A percentile compares a stretch with the other conserved stretches of the same genome.
phyloP scores from a whole-genome alignment of 2,113 vertebrate species.

The Mesembrinibis cayennensis region DNA sequence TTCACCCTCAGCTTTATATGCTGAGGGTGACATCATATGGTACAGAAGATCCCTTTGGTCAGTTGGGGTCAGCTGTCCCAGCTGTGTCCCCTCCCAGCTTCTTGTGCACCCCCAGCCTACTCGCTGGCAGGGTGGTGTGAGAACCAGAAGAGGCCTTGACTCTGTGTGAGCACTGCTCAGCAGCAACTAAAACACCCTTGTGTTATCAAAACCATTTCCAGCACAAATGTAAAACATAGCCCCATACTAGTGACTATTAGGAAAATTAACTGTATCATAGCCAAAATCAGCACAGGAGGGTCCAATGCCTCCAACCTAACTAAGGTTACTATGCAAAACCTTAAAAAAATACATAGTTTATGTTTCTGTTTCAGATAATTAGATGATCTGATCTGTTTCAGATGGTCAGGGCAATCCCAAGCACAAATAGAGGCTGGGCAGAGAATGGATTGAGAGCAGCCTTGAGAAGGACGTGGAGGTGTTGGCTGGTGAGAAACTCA shows the following conservation, averaged over 20 bases:
- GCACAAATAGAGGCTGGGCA: too few species aligned
- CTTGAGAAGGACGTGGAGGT: too few species aligned
- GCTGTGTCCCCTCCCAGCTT: not conserved
- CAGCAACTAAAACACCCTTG: accelerated
- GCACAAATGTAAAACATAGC: not conserved
- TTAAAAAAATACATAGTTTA: not conserved
- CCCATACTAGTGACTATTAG: not conserved
- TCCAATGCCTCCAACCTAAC: not conserved
- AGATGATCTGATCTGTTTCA: too few species aligned
- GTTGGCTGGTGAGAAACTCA: too few species aligned
- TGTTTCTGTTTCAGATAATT: too few species aligned
- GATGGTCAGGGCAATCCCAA: too few species aligned
- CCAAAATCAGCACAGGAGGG: not conserved
- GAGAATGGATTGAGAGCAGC: too few species aligned
- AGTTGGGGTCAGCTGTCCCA: not conserved
- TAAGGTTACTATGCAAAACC: not conserved
- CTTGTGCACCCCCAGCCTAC: not conserved
- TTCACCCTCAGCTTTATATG: not conserved
- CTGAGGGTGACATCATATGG: accelerated
- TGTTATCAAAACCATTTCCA: not conserved
- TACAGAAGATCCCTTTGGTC: not conserved
- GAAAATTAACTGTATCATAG: not conserved
- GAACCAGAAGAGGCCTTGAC: not conserved
- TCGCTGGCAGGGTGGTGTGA: not conserved
- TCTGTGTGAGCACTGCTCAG: not conserved